These are phyloP conservation scores for Kuschelorhynchus macadamiae DNA, from an alignment of 2,888 invertebrate species.

Conservation along the genomic window DNA sequence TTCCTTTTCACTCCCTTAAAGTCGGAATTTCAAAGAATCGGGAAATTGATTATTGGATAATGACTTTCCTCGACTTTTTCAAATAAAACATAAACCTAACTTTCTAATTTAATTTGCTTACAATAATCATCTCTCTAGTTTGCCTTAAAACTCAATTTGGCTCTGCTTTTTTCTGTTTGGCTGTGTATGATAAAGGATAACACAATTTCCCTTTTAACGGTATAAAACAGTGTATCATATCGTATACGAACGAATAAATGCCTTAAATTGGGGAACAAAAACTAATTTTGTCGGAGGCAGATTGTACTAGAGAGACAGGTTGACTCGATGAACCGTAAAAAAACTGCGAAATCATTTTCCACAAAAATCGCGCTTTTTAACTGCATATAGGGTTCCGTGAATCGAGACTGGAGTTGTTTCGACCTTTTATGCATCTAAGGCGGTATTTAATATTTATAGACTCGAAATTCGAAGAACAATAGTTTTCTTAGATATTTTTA, in stretches of 20 bases:
- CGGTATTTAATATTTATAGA: too few species aligned
- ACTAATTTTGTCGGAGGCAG: conserved; percentile 48
- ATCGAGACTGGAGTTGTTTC: too few species aligned
- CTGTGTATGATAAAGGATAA: conserved; percentile 37
- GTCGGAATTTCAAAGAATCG: too few species aligned
- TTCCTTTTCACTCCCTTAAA: too few species aligned
- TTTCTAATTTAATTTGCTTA: background rate
- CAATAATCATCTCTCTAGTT: background rate
- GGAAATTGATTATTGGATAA: too few species aligned
- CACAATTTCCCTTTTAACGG: conserved; percentile 37
- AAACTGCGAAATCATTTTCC: conserved; percentile 30
- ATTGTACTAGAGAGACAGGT: conserved; percentile 46
- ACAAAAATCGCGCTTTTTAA: conserved; percentile 24
- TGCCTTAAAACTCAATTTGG: conserved; percentile 17
- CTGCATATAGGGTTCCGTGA: background rate
- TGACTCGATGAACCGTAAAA: conserved; percentile 45
- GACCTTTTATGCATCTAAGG: too few species aligned
- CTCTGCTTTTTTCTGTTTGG: conserved; percentile 18
- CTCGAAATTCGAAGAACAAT: too few species aligned
- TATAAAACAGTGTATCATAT: conserved; percentile 42
- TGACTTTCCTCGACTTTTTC: too few species aligned
- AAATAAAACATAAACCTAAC: background rate
- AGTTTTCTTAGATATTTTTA: too few species aligned
- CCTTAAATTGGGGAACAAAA: conserved; percentile 50
- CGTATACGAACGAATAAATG: conserved; percentile 47